These are phyloP conservation scores for Geotrypetes seraphini DNA, from an alignment of 2,797 vertebrate species.

Conservation along the genomic window DNA sequence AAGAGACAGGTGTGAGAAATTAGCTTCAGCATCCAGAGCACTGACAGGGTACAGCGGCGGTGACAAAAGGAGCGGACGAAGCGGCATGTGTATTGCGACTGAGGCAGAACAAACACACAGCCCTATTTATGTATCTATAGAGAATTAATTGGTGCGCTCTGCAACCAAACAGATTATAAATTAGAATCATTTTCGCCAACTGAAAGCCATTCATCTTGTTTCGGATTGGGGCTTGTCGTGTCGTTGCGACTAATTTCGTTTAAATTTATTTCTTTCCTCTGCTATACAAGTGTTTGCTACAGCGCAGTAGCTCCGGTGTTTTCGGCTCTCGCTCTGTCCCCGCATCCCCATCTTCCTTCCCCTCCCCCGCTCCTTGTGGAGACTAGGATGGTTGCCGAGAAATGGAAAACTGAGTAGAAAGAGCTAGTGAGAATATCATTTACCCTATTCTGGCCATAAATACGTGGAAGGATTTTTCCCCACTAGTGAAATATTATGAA, in stretches of 20 bases:
- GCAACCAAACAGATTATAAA: constrained; percentile 60
- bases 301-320: too few relatives aligned
- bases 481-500: too few relatives aligned
- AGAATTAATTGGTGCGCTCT: constrained; percentile 60
- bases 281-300: too few relatives aligned
- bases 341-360: too few relatives aligned
- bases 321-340: too few relatives aligned
- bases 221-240: constrained; percentile 46
- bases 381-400: too few relatives aligned
- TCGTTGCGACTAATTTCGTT: constrained; percentile 29
- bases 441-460: too few relatives aligned
- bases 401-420: too few relatives aligned
- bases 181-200: constrained; percentile 56
- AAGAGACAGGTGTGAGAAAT: constrained; percentile 54
- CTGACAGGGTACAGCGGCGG: constrained; percentile 45
- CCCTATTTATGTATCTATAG: constrained; percentile 58
- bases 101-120: constrained; percentile 58
- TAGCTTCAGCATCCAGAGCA: constrained; percentile 34
- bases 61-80: constrained; percentile 46
- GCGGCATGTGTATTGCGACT: constrained; percentile 51
- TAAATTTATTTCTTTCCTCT: too few relatives aligned
- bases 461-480: too few relatives aligned
- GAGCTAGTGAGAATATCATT: too few relatives aligned
- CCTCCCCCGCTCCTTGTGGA: too few relatives aligned
- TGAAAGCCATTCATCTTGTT: constrained; percentile 55